Conservation (phyloP, 2,113 vertebrate genomes). For the Ornithorhynchus anatinus region DNA sequence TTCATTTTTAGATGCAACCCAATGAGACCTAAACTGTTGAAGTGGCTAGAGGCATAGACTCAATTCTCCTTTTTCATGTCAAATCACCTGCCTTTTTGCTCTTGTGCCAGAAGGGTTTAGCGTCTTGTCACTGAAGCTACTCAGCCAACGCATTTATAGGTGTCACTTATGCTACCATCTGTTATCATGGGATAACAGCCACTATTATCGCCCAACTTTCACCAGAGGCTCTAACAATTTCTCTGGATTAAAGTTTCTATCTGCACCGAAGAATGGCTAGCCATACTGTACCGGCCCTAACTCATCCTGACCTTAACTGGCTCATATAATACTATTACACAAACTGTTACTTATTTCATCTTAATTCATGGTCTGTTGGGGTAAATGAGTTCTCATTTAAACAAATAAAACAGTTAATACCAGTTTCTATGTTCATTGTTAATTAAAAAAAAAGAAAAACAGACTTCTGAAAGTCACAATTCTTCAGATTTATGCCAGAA, state of each 20-base stretch:
- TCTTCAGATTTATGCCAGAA: constrained; percentile 16
- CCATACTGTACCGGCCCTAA: constrained; percentile 35
- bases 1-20: constrained; percentile 30
- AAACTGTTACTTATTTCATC: not conserved
- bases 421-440: constrained; percentile 25
- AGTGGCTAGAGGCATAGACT: constrained; percentile 66
- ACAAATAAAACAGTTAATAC: constrained; percentile 36
- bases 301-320: constrained; percentile 44
- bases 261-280: constrained; percentile 52
- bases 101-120: constrained; percentile 73
- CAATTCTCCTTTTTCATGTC: constrained; percentile 62
- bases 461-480: not conserved
- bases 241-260: constrained; percentile 63
- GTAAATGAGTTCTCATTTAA: constrained; percentile 33
- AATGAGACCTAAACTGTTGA: constrained; percentile 50
- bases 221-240: constrained; percentile 63
- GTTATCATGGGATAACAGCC: constrained; percentile 76
- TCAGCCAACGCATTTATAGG: constrained; percentile 74
- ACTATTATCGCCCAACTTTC: constrained; percentile 63
- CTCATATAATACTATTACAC: not conserved
- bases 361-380: not conserved
- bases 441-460: not conserved
- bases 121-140: constrained; percentile 75
- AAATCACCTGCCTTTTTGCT: constrained; percentile 75
- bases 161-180: constrained; percentile 75